Percentiles rank a stretch among this genome's conserved stretches.
Conservation (phyloP, 2,797 vertebrate genomes). For the Pogonophryne albipinna region DNA sequence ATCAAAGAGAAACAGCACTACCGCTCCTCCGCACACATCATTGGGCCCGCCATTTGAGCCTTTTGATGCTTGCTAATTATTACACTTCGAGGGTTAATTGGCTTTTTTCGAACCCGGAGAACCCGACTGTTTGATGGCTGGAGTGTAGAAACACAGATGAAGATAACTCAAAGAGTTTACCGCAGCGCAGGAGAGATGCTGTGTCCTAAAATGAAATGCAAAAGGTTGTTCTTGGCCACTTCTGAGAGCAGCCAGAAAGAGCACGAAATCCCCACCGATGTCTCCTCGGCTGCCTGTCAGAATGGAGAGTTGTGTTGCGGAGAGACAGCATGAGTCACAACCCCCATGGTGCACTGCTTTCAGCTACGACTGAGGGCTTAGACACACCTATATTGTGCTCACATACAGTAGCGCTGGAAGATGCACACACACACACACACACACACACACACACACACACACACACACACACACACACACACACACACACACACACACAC, state of each 20-base stretch:
- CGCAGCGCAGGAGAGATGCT: neutral
- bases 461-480: slow-evolving; percentile 1
- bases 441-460: neutral
- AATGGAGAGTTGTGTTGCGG: slow-evolving; percentile 42
- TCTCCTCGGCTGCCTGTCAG: slow-evolving; percentile 50
- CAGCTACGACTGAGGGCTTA: slow-evolving; percentile 26
- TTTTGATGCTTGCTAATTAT: slow-evolving; percentile 61
- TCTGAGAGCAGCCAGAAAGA: slow-evolving; percentile 60
- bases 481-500: neutral
- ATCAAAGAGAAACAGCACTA: slow-evolving; percentile 38
- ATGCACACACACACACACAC: neutral
- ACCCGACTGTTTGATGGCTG: slow-evolving; percentile 19
- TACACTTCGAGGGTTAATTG: slow-evolving; percentile 59
- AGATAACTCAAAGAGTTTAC: slow-evolving; percentile 36
- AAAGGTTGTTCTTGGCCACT: slow-evolving; percentile 53
- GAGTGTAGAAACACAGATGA: slow-evolving; percentile 22
- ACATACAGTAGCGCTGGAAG: slow-evolving; percentile 7
- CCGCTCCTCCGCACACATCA: slow-evolving; percentile 37
- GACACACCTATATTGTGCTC: slow-evolving; percentile 23
- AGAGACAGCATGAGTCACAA: slow-evolving; percentile 50
- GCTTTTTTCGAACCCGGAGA: slow-evolving; percentile 34
- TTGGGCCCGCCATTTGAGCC: slow-evolving; percentile 37
- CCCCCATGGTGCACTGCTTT: slow-evolving; percentile 46
- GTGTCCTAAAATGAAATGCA: slow-evolving; percentile 50
- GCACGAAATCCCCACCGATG: slow-evolving; percentile 47